Percentiles rank a stretch among this genome's conserved stretches.
Evolutionary conservation across 2,888 invertebrate species (phyloP).

Genomic region (Drosophila neonasuta): DNA sequence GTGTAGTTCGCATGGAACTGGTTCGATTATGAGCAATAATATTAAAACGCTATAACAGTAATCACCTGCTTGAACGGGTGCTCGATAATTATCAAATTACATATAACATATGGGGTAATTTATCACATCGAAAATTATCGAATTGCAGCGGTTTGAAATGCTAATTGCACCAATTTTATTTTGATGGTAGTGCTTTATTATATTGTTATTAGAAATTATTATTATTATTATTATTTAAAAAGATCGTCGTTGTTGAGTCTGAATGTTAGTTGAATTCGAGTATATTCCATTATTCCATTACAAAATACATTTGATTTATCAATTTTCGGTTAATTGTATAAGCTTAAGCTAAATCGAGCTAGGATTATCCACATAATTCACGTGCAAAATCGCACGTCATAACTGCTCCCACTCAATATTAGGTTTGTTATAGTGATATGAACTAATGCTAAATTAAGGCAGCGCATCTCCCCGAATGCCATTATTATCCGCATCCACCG

Average conservation of each 20-base stretch:
- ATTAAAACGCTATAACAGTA: no score
- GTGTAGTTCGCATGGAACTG: slow-evolving; percentile 1
- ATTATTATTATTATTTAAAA: not conserved
- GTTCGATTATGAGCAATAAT: not conserved
- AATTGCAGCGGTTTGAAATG: not conserved
- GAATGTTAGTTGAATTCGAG: not conserved
- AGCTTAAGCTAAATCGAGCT: slow-evolving; percentile 1
- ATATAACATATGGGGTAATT: not conserved
- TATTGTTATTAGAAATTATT: not conserved
- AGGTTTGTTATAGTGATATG: slow-evolving; percentile 44
- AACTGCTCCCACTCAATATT: slow-evolving; percentile 19
- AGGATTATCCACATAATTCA: not conserved
- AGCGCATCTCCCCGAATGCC: slow-evolving; percentile 24
- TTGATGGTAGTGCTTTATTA: not conserved
- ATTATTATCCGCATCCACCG: slow-evolving; percentile 64
- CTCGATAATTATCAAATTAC: no score
- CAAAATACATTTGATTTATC: not conserved
- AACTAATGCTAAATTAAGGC: slow-evolving; percentile 26
- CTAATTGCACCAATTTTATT: not conserved
- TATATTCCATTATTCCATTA: not conserved
- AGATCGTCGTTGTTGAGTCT: not conserved
- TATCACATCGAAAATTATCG: not conserved
- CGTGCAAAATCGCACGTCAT: not conserved
- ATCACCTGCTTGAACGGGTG: no score
- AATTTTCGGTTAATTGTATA: not conserved